Evolutionary conservation across 2,797 vertebrate species (phyloP), one percentile per base, ranked within the genome.

Genomic region (Pseudomugil tenellus): DNA sequence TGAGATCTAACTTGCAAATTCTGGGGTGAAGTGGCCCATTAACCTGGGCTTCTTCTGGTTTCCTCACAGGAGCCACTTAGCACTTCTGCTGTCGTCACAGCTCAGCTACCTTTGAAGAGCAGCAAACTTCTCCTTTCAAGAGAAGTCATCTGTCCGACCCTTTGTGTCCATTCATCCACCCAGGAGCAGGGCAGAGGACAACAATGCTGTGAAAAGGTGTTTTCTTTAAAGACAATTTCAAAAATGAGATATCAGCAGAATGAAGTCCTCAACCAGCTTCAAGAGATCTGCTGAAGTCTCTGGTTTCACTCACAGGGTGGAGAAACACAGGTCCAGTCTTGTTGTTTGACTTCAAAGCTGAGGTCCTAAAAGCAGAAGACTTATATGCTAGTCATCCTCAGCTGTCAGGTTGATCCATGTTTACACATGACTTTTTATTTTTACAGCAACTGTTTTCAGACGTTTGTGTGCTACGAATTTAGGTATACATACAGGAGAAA

Each of bases 11-110:
- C 80, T 80, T 77, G 74, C 62, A 84, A 74, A 16, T 63, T 81
- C 56, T 43, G 17, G 60, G 70, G 81, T 85, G 78, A 91, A 86
- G 84, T 75, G 79, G 58, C 70, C 86, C 79, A 81, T 86, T 89
- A 83, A 87, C 83, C 87, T 60, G 55, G 58, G 43, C 25, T 41
- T 58, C 71, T 84, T 58, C 3, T 23, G 32, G 26, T 59, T 69
- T 74, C 74, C 56, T 87, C 80, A 70, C 63, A 52, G 63, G 56
- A 79, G 63, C 69, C 87, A 80, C 84, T 85, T 79, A 80, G 58
- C 60, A 3, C 11, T 0, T 32, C 71, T 46, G 70, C 65, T 41
- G 54, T 32, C 10, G 56, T 76, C 83, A 77, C 78, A 66, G 76
- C 67, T 83, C 69, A 49, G 69, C 71, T 53, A 9, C 58, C 34